Conservation (phyloP, 2,888 invertebrate species). For the Erebia ligea region DNA sequence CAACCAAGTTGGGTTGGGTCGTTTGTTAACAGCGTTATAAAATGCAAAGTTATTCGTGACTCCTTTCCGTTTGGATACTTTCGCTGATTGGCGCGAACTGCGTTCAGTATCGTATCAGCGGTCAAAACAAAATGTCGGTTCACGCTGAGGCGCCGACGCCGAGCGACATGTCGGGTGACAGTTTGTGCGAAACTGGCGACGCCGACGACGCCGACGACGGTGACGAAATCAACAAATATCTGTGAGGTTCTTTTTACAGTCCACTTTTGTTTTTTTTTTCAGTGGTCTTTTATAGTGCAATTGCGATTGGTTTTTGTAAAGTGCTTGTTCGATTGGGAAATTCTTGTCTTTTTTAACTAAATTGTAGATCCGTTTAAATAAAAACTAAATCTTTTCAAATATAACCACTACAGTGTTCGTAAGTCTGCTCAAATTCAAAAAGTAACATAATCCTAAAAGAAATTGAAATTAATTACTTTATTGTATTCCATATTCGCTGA, state of each 20-base stretch:
- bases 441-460: background rate
- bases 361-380: background rate
- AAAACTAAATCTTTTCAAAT: background rate
- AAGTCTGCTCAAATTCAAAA: background rate
- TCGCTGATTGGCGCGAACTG: slow-evolving; percentile 50
- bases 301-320: slow-evolving; percentile 17
- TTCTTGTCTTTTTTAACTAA: background rate
- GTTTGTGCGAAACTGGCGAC: slow-evolving; percentile 56
- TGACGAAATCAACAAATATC: slow-evolving; percentile 35
- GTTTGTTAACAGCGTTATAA: slow-evolving; percentile 39
- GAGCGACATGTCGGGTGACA: slow-evolving; percentile 66
- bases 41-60: slow-evolving; percentile 50
- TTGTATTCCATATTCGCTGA: slow-evolving; percentile 9
- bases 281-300: slow-evolving; percentile 14
- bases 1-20: slow-evolving; percentile 2
- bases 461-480: slow-evolving; percentile 1
- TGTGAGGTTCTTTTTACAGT: slow-evolving; percentile 39
- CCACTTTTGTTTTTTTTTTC: slow-evolving; percentile 22
- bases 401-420: background rate
- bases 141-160: slow-evolving; percentile 25
- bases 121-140: slow-evolving; percentile 42
- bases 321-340: slow-evolving; percentile 3
- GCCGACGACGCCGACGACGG: slow-evolving; percentile 44
- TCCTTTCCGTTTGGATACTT: slow-evolving; percentile 48
- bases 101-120: slow-evolving; percentile 55